A percentile compares a stretch with the other conserved stretches of the same genome.
These are phyloP conservation scores for Diarsia brunnea DNA, from an alignment of 2,888 invertebrate species.

Conservation along the genomic window DNA sequence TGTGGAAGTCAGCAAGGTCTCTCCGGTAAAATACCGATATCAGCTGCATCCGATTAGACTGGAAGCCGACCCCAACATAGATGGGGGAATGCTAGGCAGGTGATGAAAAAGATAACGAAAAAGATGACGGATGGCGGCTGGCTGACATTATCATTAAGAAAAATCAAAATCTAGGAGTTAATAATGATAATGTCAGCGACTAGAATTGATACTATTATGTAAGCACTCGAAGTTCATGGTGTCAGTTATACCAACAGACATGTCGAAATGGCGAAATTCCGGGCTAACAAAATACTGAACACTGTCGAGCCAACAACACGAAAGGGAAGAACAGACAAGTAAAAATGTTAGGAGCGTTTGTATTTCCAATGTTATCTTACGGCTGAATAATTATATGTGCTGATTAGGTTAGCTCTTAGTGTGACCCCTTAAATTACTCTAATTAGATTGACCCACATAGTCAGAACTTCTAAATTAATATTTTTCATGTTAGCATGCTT, in stretches of 20 bases:
- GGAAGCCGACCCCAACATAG: too few relatives aligned
- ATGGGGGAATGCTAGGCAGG: too few relatives aligned
- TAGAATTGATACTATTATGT: background rate
- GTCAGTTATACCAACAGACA: too few relatives aligned
- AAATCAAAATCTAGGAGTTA: background rate
- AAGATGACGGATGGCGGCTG: background rate
- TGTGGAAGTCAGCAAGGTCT: too few relatives aligned
- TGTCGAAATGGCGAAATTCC: too few relatives aligned
- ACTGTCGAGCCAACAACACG: too few relatives aligned
- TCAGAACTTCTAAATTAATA: background rate
- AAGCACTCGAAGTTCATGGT: too few relatives aligned
- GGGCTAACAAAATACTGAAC: too few relatives aligned
- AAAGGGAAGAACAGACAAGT: too few relatives aligned
- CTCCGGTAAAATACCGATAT: too few relatives aligned
- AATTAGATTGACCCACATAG: conserved; percentile 22
- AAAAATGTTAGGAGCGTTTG: background rate
- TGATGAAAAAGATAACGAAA: too few relatives aligned
- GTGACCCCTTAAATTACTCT: conserved; percentile 23
- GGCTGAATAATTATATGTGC: background rate
- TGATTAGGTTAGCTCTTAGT: background rate
- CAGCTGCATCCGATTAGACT: too few relatives aligned
- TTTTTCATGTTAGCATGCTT: conserved; percentile 21
- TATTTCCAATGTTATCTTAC: background rate
- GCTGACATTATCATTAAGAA: background rate
- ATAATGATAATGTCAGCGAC: background rate